Percentiles rank a stretch among this genome's conserved stretches.
Conservation (phyloP, 2,888 invertebrate species). For the Pecten maximus region DNA sequence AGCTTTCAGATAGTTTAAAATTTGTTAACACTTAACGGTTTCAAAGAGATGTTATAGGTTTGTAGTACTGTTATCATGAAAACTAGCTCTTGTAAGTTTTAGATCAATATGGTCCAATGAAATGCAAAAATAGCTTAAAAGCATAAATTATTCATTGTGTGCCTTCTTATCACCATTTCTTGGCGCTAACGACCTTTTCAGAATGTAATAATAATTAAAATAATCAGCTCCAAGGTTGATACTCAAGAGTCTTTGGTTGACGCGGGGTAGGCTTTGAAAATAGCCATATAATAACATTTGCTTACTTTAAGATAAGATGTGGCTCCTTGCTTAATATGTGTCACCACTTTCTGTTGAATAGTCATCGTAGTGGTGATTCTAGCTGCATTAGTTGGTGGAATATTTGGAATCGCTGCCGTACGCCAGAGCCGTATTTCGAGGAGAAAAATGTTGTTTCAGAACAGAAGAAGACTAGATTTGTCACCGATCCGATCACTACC, state of each 20-base stretch:
- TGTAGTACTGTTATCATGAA: too few relatives aligned
- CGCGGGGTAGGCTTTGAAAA: not conserved
- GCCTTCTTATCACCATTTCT: too few relatives aligned
- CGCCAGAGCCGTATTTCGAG: conserved; percentile 44
- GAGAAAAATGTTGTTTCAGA: not conserved
- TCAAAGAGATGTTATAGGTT: too few relatives aligned
- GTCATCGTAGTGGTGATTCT: conserved; percentile 51
- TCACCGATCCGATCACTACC: conserved; percentile 10
- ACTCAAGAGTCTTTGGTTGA: not conserved
- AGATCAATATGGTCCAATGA: too few relatives aligned
- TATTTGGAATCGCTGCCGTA: conserved; percentile 49
- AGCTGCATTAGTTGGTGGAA: conserved; percentile 48
- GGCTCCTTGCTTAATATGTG: not conserved
- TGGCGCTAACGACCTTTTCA: too few relatives aligned
- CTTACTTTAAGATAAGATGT: not conserved
- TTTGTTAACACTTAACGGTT: too few relatives aligned
- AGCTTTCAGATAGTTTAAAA: too few relatives aligned
- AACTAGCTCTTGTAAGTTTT: too few relatives aligned
- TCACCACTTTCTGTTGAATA: conserved; percentile 27
- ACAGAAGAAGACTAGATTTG: not conserved
- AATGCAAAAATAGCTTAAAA: too few relatives aligned
- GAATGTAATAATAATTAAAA: too few relatives aligned
- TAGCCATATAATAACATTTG: not conserved
- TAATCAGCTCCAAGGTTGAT: too few relatives aligned
- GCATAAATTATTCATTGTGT: too few relatives aligned